phyloP scores from a whole-genome alignment of 2,113 vertebrate species.

The Oncorhynchus gorbuscha region DNA sequence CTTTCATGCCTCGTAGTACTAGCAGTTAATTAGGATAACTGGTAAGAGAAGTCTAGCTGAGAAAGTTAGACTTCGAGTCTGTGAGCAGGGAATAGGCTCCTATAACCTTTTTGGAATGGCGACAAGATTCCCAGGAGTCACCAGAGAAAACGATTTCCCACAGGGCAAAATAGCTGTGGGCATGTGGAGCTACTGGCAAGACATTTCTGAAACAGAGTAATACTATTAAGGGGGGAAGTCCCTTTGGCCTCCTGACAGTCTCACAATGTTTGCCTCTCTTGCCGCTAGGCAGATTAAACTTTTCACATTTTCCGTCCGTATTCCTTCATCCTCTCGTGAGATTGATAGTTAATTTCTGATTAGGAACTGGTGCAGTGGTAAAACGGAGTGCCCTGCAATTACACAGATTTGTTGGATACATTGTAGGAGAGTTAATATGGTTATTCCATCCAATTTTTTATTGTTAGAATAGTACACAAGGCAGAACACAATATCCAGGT shows the following conservation, averaged over 20 bases:
- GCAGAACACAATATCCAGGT: no score
- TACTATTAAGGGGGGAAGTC: conserved; percentile 32
- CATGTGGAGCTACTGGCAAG: conserved; percentile 45
- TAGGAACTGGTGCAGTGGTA: not conserved
- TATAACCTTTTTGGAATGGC: conserved; percentile 55
- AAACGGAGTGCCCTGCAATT: not conserved
- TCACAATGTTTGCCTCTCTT: conserved; percentile 42
- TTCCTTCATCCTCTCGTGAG: not conserved
- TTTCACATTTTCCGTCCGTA: conserved; percentile 23
- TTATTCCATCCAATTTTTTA: no score
- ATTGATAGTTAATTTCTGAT: conserved; percentile 7
- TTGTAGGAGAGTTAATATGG: no score
- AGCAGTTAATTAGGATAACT: conserved; percentile 67
- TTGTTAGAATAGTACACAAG: no score
- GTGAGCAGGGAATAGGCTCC: conserved; percentile 53
- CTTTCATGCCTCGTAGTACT: conserved; percentile 68
- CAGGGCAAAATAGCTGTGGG: conserved; percentile 63
- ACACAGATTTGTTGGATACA: not conserved
- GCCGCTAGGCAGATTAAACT: conserved; percentile 32
- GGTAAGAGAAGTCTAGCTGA: conserved; percentile 38
- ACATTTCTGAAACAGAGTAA: conserved; percentile 43
- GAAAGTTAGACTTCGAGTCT: conserved; percentile 34
- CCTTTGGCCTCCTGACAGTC: conserved; percentile 42
- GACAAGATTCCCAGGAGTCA: conserved; percentile 60
- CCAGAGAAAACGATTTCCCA: conserved; percentile 56